Base-by-base conservation (phyloP, 1,140 invertebrate genomes). In the Drosophila azteca region DNA sequence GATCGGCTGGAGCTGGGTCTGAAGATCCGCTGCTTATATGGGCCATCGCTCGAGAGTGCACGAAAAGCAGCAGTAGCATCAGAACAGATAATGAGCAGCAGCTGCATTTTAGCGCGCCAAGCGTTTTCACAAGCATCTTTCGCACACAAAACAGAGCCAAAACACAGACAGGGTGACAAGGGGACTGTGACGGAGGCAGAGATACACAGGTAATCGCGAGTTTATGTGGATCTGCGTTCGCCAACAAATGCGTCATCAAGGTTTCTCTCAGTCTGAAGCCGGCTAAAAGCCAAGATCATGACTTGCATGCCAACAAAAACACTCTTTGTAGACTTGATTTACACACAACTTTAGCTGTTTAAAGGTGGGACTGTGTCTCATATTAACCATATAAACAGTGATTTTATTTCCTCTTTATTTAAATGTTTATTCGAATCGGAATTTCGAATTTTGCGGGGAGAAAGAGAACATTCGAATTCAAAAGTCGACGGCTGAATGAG, bases 241-340 rank as follows among this genome's bases (percentile, higher is more conserved):
- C 8, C 24, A 52, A 75, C 17, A 62, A 76, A 87, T 87, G 83
- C 78, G 82, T 87, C 82, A 87, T 88, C 78, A 88, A 87, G 79
- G 53, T 72, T 63, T 52, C 61, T 24, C 17, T 51, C 61, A 63
- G 52, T 31, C 70, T 73, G 58, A 64, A 72, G 77, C 81, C 81
- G 81, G 81, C 75, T 85, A 70, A 46, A 63, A 88, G 78, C 62
- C 70, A 78, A 79, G 83, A 88, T 87, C 82, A 88, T 85, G 74
- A 82, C 77, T 67, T 63, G 68, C 72, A 85, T 84, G 62, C 58
- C 72, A 63, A 71, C 45, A 58, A 60, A 59, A 71, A 59, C 60
- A 35, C 70, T 67, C 54, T 68, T 62, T 50, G 31, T 39, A n/a
- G 41, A 62, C 13, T 43, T 15, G 13, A 49, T 22, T 24, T 20